Evolutionary conservation across 2,888 invertebrate species (phyloP), one percentile per base, ranked within the genome.

Genomic region (Agriopis aurantiaria): DNA sequence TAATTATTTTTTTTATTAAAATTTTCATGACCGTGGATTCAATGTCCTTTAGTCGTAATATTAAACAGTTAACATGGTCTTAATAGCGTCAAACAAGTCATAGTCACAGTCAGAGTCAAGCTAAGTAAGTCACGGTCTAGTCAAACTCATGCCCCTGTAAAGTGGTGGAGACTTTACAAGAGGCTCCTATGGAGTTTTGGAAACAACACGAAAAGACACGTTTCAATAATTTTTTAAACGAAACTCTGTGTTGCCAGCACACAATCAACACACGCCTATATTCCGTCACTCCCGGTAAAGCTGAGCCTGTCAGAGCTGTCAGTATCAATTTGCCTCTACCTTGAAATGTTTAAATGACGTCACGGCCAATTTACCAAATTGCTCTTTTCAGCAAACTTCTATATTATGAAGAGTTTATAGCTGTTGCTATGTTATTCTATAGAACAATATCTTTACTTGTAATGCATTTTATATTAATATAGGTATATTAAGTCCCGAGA

Each of bases 291-390:
- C 12, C 68, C 48, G 57, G 62, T 57, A 64, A 14, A 65, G 61
- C 62, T 53, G 69, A 61, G 45, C 55, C 59, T 40, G 66, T 55
- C 65, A 51, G 56, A 49, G 65, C 48, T 72, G 72, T 55, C 75
- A 76, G 74, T 72, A 64, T 69, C 69, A 69, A 76, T 76, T 76
- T 76, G 52, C 62, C 46, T 57, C 60, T 64, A 67, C 69, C 75
- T 71, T 72, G 68, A 71, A 71, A 68, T 63, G 68, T 65, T 69
- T 57, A 66, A 72, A 72, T 71, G 64, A 69, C 71, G 70, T 72
- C 72, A 73, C 69, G 58, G 65, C 52, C 73, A 75, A 75, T 75
- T 76, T 73, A 43, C 53, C 46, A 66, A 73, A 76, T 73, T 73
- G 72, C 72, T 65, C 69, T 71, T 74, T 71, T 71, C 68, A 62